phyloP scores from a whole-genome alignment of 2,888 invertebrate species.

The Philaethria dido region DNA sequence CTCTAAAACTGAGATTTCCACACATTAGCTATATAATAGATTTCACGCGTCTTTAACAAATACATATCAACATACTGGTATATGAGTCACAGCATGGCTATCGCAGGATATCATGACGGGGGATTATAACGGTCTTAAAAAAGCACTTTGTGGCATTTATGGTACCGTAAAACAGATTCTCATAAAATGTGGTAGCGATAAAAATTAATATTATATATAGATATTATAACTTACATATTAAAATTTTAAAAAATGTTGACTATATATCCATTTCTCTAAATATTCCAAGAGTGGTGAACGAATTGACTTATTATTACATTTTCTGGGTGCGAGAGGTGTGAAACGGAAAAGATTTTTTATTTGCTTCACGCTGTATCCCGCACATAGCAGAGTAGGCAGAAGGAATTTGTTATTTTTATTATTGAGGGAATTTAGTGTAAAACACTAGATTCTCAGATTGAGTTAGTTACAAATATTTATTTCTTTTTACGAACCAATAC shows the following conservation, averaged over 20 bases:
- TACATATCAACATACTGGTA: background rate
- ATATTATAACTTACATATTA: background rate
- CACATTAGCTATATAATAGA: background rate
- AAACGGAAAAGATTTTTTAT: too few relatives aligned
- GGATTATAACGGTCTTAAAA: slow-evolving; percentile 5
- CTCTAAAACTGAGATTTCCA: background rate
- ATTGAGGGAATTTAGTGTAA: too few relatives aligned
- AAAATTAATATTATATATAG: background rate
- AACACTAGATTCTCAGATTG: too few relatives aligned
- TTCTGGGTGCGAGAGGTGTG: too few relatives aligned
- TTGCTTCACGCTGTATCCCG: too few relatives aligned
- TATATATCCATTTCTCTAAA: too few relatives aligned
- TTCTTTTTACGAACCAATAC: too few relatives aligned
- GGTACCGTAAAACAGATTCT: slow-evolving; percentile 11
- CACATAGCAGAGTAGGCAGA: too few relatives aligned
- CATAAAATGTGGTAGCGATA: slow-evolving; percentile 14
- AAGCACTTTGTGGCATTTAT: slow-evolving; percentile 16
- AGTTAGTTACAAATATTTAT: too few relatives aligned
- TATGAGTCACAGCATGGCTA: background rate
- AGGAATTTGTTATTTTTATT: too few relatives aligned
- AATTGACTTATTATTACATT: too few relatives aligned
- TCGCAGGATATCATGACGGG: background rate
- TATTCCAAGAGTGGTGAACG: too few relatives aligned
- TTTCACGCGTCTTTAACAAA: background rate
- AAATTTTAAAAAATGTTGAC: background rate